Evolutionary conservation across 2,888 invertebrate genomes (phyloP).

Genomic region (Apantesis nais): DNA sequence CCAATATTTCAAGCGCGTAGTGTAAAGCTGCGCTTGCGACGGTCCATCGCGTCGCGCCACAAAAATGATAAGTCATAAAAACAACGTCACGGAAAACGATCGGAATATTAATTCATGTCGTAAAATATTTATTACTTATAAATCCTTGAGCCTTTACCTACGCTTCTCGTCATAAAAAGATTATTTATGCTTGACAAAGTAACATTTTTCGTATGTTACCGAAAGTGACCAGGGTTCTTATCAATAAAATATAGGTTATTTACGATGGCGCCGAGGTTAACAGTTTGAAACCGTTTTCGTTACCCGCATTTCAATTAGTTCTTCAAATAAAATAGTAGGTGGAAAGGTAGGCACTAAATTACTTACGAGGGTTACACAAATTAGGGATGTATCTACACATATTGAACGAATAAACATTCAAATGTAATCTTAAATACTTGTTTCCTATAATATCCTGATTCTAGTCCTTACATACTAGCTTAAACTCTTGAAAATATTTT

Average conservation of each 20-base stretch:
- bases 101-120: constrained; percentile 86
- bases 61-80: constrained; percentile 86
- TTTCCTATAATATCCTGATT: too few relatives aligned
- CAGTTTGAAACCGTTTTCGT: constrained; percentile 59
- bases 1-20: constrained; percentile 72
- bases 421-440: not conserved
- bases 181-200: constrained; percentile 85
- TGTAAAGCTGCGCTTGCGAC: constrained; percentile 64
- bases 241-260: constrained; percentile 81
- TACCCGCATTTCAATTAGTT: constrained; percentile 58
- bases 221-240: constrained; percentile 78
- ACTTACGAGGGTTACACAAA: not conserved
- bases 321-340: constrained; percentile 49
- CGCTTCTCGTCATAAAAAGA: constrained; percentile 85
- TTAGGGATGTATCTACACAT: not conserved
- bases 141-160: constrained; percentile 86
- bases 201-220: constrained; percentile 83
- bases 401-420: not conserved
- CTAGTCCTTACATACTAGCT: too few relatives aligned
- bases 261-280: constrained; percentile 74
- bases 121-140: constrained; percentile 86
- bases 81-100: constrained; percentile 85
- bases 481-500: too few relatives aligned
- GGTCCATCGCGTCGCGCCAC: constrained; percentile 74
- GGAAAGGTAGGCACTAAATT: not conserved